Conservation (phyloP, 2,888 invertebrate genomes). For the Lithodes maja region DNA sequence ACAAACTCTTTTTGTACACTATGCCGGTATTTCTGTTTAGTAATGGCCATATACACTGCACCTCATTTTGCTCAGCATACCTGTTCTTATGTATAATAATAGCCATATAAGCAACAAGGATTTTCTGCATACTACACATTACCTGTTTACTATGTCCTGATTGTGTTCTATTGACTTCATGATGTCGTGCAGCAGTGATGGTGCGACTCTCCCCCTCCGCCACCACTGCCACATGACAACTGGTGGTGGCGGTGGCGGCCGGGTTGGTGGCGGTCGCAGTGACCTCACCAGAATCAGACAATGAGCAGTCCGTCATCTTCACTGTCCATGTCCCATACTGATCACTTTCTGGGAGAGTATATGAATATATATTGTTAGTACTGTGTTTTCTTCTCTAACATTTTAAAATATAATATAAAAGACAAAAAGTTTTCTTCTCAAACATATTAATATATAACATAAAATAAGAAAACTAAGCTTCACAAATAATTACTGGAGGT, state of each 20-base stretch:
- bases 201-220: slow-evolving; percentile 36
- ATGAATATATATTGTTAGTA: no score
- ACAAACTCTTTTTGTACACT: no score
- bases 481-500: no score
- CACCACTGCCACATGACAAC: slow-evolving; percentile 52
- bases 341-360: slow-evolving; percentile 60
- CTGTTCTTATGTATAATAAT: no score
- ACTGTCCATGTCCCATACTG: slow-evolving; percentile 69
- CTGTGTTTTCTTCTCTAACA: no score
- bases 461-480: no score
- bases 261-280: slow-evolving; percentile 58
- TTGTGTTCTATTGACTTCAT: neutral
- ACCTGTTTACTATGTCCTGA: slow-evolving; percentile 2
- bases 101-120: no score
- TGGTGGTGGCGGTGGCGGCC: slow-evolving; percentile 34
- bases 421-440: neutral
- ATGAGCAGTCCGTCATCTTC: slow-evolving; percentile 24
- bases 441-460: no score
- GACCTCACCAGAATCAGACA: slow-evolving; percentile 33
- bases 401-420: neutral
- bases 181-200: neutral
- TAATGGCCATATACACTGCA: no score
- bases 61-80: no score
- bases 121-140: no score
- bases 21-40: no score